Base-by-base conservation (phyloP, 2,888 invertebrate genomes). In the Hydriomena furcata region DNA sequence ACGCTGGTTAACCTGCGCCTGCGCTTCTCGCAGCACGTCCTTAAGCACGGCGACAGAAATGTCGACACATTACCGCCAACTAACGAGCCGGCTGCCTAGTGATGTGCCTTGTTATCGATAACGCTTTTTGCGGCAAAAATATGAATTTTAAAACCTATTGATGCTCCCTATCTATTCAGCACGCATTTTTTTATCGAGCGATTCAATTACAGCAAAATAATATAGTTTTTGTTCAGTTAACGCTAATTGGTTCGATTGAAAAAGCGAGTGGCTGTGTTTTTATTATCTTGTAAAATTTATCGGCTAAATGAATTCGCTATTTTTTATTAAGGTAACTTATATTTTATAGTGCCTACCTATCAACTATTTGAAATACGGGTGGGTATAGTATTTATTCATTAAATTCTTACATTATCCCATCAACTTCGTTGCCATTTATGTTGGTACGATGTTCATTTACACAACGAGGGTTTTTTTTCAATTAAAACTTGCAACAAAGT, bases 51-150 rank as follows among this genome's bases (percentile, higher is more conserved):
- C 64, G 75, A 76, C 78, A 74, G 71, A 67, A 68, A 74, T 74
- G 78, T 76, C 74, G 75, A 76, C 79, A 76, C 76, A 74, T 79
- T 73, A 71, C 71, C 62, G 63, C 63, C 65, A 64, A 65, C 70
- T 79, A 79, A 79, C 79, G 77, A 78, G 76, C 73, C 60, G 60
- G 55, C 58, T 49, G 55, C 35, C 60, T 66, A 76, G 76, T 67
- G 77, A 63, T 56, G 79, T 31, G 30, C 40, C 35, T 53, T 49
- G 42, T 54, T 61, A 59, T 61, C 60, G 59, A 57, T 59, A 43
- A 44, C 38, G 32, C 47, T 59, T 58, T 59, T 53, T 59, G 49
- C 51, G 25, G 8, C 10, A 5, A 28, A 57, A 60, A 54, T 58
- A 58, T 61, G 60, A 71, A 70, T 67, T 70, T 69, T 61, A 65